phyloP scores from a whole-genome alignment of 2,113 vertebrate genomes.

The Cyprichromis sp. region DNA sequence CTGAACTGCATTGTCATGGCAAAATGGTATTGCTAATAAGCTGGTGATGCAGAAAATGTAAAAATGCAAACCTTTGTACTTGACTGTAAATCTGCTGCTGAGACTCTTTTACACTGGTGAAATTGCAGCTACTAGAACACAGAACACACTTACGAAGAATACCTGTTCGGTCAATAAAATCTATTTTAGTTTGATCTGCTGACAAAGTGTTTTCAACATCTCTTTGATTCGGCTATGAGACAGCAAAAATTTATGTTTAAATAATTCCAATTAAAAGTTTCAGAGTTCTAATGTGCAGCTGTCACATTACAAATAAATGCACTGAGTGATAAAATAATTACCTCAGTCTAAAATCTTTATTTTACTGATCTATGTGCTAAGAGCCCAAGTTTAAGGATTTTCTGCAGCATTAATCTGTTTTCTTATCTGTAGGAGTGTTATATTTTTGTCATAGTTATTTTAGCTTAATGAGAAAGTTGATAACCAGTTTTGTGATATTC shows the following conservation, averaged over 20 bases:
- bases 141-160: neutral
- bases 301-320: neutral
- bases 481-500: neutral
- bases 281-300: neutral
- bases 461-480: neutral
- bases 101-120: neutral
- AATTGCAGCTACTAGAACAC: neutral
- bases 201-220: neutral
- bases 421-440: neutral
- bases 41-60: neutral
- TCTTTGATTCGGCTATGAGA: neutral
- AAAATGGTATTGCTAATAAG: neutral
- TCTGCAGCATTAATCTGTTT: neutral
- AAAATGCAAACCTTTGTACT: neutral
- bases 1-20: neutral
- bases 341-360: neutral
- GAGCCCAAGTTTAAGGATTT: neutral
- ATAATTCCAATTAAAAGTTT: neutral
- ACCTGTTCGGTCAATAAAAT: accelerated
- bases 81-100: neutral
- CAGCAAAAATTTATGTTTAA: neutral
- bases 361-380: neutral
- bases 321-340: neutral
- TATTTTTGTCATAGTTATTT: neutral
- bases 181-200: neutral